Conservation (phyloP, 2,888 invertebrate species). For the Drosophila subquinaria region DNA sequence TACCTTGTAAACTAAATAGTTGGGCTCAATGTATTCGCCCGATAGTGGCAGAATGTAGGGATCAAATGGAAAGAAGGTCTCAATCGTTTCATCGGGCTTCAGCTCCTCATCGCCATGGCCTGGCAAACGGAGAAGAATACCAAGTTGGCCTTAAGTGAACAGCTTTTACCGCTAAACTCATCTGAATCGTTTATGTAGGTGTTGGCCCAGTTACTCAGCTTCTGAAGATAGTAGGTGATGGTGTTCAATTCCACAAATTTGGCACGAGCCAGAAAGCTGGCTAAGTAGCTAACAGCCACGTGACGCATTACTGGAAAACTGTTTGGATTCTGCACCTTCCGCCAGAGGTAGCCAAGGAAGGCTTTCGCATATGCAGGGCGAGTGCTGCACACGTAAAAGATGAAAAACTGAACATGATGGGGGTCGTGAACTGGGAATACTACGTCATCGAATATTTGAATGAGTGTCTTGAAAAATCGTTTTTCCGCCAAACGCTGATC, state of each 20-base stretch:
- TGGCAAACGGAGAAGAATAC: constrained; percentile 97
- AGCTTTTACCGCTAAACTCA: constrained; percentile 79
- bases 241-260: constrained; percentile 87
- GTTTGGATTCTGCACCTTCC: constrained; percentile 89
- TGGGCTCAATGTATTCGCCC: constrained; percentile 81
- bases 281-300: constrained; percentile 90
- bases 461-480: constrained; percentile 86
- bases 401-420: constrained; percentile 91
- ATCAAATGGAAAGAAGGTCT: constrained; percentile 95
- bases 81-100: constrained; percentile 85
- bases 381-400: constrained; percentile 91
- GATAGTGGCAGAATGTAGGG: constrained; percentile 90
- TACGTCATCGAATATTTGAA: constrained; percentile 91
- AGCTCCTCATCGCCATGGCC: constrained; percentile 88
- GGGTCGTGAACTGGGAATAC: constrained; percentile 94
- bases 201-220: constrained; percentile 94
- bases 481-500: constrained; percentile 87
- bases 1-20: constrained; percentile 59
- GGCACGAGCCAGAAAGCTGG: constrained; percentile 90
- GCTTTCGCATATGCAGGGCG: constrained; percentile 87
- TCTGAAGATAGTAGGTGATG: constrained; percentile 88
- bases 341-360: constrained; percentile 91
- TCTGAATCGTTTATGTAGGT: constrained; percentile 88
- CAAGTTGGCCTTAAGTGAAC: constrained; percentile 90
- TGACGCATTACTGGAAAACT: constrained; percentile 89